Evolutionary conservation across 2,888 invertebrate genomes (phyloP), one percentile per base, ranked within the genome.

Genomic region (Hydropsyche betteni): DNA sequence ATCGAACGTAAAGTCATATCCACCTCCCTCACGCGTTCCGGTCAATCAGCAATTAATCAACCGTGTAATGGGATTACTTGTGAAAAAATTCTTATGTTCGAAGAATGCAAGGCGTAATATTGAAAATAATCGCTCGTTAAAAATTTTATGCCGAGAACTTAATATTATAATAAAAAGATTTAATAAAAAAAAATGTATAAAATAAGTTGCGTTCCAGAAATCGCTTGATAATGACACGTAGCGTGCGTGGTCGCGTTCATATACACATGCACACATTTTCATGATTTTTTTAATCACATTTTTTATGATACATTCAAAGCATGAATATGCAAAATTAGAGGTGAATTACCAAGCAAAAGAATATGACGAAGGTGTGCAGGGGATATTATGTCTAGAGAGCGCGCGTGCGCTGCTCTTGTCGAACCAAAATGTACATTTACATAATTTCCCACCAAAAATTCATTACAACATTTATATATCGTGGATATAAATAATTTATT

Each of bases 291-390:
- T 16, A 14, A 53, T 53, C 53, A 53, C 0, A 53, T 53, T 58
- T 58, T 53, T 53, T 44, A 44, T 44, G 16, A 53, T 53, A 44
- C 69, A 5, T 36, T 16, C 36, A 50, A 10, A 44, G 14, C 69
- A 69, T 51, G 69, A 69, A 69, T 51, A 51, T 69, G 50, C 50
- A 69, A 44, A 69, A 69, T 44, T 50, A 50, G 24, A 58, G 58
- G 69, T 69, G 16, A 69, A 69, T 69, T 69, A 44, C 50, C 69
- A 14, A 69, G 53, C 16, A 50, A 1, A 50, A n/a, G 10, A 44
- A 44, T 16, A 51, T 51, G 69, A 50, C 50, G 44, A 12, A 69
- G 69, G 69, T 14, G 44, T 38, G 58, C 14, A 14, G 16, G 58
- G 16, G 24, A 16, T 16, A 58, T 69, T 69, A 16, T 50, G 69